Conservation (phyloP, 2,797 vertebrate species). For the Poeciliopsis presidionis region DNA sequence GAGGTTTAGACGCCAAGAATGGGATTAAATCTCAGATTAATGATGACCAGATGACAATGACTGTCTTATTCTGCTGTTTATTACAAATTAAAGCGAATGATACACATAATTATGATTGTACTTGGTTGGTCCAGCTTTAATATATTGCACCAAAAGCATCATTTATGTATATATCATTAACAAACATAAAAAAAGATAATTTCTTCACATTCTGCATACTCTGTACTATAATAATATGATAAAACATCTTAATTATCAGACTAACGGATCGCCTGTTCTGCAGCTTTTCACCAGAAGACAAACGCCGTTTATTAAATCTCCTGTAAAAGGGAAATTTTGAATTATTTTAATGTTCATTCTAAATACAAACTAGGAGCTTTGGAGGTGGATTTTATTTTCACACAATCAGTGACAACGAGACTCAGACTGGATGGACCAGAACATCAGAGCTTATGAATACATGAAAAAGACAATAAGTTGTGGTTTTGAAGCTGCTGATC, state of each 20-base stretch:
- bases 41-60: slow-evolving; percentile 20
- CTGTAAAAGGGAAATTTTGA: neutral
- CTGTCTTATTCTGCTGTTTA: slow-evolving; percentile 54
- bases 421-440: neutral
- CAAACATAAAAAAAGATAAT: neutral
- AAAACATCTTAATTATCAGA: neutral
- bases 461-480: neutral
- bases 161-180: neutral
- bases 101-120: slow-evolving; percentile 16
- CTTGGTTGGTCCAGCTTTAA: neutral
- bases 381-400: neutral
- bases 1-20: neutral
- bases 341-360: neutral
- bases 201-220: neutral
- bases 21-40: neutral
- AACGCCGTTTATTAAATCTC: neutral
- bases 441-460: neutral
- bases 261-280: neutral
- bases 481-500: slow-evolving; percentile 4
- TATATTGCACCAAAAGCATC: neutral
- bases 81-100: slow-evolving; percentile 55
- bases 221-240: neutral
- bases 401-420: neutral
- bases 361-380: neutral
- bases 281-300: neutral